A percentile compares a stretch with the other conserved stretches of the same genome.
phyloP scores from a whole-genome alignment of 2,113 vertebrate genomes.

The Cinclus mexicanus region DNA sequence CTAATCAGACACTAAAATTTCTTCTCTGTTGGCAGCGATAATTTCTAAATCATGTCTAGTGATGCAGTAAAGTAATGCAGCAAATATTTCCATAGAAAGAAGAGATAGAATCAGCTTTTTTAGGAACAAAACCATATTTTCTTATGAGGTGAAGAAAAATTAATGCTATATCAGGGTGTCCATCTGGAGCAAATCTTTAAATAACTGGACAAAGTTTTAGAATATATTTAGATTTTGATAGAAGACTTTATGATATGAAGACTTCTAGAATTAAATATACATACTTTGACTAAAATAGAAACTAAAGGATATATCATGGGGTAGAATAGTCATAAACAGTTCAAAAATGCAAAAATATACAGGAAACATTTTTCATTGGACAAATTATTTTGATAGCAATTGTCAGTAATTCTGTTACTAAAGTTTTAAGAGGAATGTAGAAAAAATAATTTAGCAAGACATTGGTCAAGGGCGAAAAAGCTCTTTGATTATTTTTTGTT shows the following conservation, averaged over 20 bases:
- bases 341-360: background rate
- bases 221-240: background rate
- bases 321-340: background rate
- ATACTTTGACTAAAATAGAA: background rate
- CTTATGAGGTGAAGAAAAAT: background rate
- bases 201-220: background rate
- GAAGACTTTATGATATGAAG: background rate
- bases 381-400: background rate
- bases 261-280: background rate
- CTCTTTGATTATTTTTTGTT: background rate
- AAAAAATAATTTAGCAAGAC: background rate
- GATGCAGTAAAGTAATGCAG: background rate
- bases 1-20: background rate
- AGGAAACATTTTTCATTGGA: accelerated
- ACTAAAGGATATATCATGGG: background rate
- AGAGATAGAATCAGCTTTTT: background rate
- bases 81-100: background rate
- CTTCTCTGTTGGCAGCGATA: background rate
- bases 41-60: background rate
- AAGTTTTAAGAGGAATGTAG: background rate
- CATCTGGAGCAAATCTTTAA: background rate
- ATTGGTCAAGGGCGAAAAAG: background rate
- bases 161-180: background rate
- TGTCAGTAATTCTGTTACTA: background rate
- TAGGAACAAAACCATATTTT: background rate